Evolutionary conservation across 2,888 invertebrate genomes (phyloP).

Genomic region (Abscondita cerata): DNA sequence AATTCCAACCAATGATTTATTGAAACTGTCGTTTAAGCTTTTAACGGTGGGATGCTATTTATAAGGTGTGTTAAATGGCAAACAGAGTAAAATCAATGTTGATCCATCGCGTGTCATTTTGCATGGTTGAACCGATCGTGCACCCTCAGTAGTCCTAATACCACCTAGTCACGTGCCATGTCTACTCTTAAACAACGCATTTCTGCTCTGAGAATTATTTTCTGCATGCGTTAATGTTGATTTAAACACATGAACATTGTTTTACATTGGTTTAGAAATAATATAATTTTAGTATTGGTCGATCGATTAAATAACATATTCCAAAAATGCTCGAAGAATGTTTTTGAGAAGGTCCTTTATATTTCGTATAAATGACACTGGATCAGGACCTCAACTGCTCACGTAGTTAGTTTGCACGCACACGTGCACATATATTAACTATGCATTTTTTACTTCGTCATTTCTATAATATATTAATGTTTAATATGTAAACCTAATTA

Average conservation of each 20-base stretch:
- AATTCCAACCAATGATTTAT: conserved; percentile 11
- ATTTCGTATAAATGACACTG: conserved; percentile 77
- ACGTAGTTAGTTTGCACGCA: conserved; percentile 64
- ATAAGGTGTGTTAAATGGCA: conserved; percentile 31
- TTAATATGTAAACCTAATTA: too few relatives aligned
- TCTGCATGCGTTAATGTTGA: too few relatives aligned
- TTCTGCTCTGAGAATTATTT: too few relatives aligned
- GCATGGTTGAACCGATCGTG: conserved; percentile 28
- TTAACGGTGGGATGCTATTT: conserved; percentile 17
- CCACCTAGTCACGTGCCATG: conserved; percentile 32
- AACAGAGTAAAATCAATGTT: conserved; percentile 30
- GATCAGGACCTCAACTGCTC: conserved; percentile 75
- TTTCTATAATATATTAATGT: too few relatives aligned
- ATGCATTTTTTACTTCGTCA: too few relatives aligned
- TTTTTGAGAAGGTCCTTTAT: conserved; percentile 71
- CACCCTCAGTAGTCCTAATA: conserved; percentile 28
- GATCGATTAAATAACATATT: neutral
- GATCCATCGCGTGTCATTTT: conserved; percentile 36
- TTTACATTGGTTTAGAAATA: too few relatives aligned
- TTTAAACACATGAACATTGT: too few relatives aligned
- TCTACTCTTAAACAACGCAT: too few relatives aligned
- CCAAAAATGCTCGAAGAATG: conserved; percentile 52
- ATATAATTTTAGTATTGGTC: too few relatives aligned
- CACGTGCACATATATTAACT: too few relatives aligned
- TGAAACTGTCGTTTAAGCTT: conserved; percentile 7